Evolutionary conservation across 1,140 invertebrate genomes (phyloP).

Genomic region (Drosophila cardini): DNA sequence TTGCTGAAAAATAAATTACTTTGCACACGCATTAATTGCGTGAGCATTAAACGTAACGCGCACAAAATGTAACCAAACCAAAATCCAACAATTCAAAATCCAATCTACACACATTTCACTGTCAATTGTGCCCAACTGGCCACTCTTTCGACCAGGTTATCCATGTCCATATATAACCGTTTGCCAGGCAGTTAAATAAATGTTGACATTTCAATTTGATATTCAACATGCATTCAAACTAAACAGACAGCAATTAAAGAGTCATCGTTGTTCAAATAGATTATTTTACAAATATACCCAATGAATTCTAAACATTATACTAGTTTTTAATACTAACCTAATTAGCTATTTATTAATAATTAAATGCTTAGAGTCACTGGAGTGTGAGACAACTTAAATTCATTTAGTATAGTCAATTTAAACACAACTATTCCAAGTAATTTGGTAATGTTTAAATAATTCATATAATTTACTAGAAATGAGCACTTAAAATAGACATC

Average conservation of each 20-base stretch:
- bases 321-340: slow-evolving; percentile 7
- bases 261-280: slow-evolving; percentile 15
- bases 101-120: slow-evolving; percentile 23
- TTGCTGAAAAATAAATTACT: slow-evolving; percentile 50
- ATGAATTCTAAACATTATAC: slow-evolving; percentile 15
- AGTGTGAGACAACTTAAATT: too few relatives aligned
- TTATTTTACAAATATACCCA: slow-evolving; percentile 18
- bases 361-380: background rate
- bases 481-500: background rate
- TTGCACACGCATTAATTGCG: slow-evolving; percentile 45
- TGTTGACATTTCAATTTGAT: slow-evolving; percentile 56
- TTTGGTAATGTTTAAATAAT: background rate
- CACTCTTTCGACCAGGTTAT: background rate
- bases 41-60: slow-evolving; percentile 32
- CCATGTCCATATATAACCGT: slow-evolving; percentile 10
- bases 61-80: slow-evolving; percentile 4
- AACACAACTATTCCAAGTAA: too few relatives aligned
- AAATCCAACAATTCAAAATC: slow-evolving; percentile 13
- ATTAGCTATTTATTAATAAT: slow-evolving; percentile 1
- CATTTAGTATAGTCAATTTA: too few relatives aligned
- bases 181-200: slow-evolving; percentile 45
- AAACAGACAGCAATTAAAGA: slow-evolving; percentile 35
- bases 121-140: slow-evolving; percentile 16
- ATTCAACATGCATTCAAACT: slow-evolving; percentile 32
- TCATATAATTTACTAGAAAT: slow-evolving; percentile 1